Evolutionary conservation across 2,888 invertebrate genomes (phyloP).

Genomic region (Stenodema calcarata): DNA sequence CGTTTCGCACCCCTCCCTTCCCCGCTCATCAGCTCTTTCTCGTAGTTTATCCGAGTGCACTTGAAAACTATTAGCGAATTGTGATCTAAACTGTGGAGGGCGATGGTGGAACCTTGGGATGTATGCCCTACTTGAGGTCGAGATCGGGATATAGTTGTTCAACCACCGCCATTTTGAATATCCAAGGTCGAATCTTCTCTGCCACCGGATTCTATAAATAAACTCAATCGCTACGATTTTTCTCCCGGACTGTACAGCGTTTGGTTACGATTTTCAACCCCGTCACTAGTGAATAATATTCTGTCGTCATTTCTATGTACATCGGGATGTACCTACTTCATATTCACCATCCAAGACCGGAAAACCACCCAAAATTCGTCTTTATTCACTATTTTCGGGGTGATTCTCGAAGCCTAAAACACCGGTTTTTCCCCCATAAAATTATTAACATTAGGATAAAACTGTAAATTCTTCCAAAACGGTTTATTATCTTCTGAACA

Average conservation of each 20-base stretch:
- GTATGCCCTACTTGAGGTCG: background rate
- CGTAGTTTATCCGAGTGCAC: background rate
- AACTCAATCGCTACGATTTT: slow-evolving; percentile 27
- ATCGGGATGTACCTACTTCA: too few relatives aligned
- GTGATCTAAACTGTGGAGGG: background rate
- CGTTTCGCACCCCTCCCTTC: background rate
- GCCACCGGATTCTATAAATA: slow-evolving; percentile 23
- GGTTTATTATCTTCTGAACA: too few relatives aligned
- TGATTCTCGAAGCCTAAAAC: too few relatives aligned
- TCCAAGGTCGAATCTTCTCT: slow-evolving; percentile 15
- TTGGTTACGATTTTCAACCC: background rate
- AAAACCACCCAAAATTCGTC: too few relatives aligned
- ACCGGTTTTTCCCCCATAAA: too few relatives aligned
- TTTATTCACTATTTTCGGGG: too few relatives aligned
- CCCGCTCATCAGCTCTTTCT: background rate
- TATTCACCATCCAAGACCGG: too few relatives aligned
- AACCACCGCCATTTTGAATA: background rate
- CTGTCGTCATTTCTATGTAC: too few relatives aligned
- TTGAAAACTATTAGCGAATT: background rate
- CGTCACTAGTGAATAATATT: too few relatives aligned
- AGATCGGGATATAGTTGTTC: background rate
- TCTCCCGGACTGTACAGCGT: slow-evolving; percentile 21
- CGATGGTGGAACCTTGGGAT: background rate
- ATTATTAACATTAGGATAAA: too few relatives aligned
- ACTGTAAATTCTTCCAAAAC: too few relatives aligned